These are phyloP conservation scores for Limonius californicus DNA, from an alignment of 1,140 invertebrate species.

Conservation along the genomic window DNA sequence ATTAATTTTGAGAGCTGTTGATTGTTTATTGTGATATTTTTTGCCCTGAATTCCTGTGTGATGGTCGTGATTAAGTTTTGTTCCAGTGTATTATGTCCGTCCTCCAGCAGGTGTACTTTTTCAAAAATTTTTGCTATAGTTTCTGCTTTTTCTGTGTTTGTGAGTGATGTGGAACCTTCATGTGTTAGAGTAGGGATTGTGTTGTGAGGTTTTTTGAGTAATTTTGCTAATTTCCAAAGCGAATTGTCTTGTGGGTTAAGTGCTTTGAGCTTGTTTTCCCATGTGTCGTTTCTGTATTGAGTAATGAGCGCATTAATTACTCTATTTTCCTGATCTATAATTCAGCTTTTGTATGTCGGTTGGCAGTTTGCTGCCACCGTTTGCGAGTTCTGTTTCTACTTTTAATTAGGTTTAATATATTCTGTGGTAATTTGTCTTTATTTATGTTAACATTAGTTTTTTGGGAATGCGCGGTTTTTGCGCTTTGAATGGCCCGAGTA, in stretches of 20 bases:
- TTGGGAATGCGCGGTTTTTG: too few relatives aligned
- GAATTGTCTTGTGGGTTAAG: too few relatives aligned
- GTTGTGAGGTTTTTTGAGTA: not conserved
- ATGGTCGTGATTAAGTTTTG: not conserved
- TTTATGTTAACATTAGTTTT: too few relatives aligned
- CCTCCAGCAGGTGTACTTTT: not conserved
- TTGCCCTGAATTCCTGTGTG: not conserved
- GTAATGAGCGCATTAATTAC: too few relatives aligned
- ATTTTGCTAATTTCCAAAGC: not conserved
- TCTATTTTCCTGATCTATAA: not conserved
- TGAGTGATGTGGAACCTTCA: not conserved
- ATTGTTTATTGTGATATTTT: not conserved
- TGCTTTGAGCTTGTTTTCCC: not conserved
- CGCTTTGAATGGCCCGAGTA: too few relatives aligned
- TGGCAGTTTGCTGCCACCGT: too few relatives aligned
- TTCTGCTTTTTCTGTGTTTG: not conserved
- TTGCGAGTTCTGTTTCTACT: too few relatives aligned
- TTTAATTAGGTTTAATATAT: too few relatives aligned
- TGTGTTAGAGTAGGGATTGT: not conserved
- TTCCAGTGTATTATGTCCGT: not conserved
- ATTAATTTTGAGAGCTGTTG: not conserved
- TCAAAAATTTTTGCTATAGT: not conserved
- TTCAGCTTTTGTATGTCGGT: too few relatives aligned
- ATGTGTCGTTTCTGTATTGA: constrained; percentile 4
- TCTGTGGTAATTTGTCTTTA: too few relatives aligned